phyloP scores from a whole-genome alignment of 1,140 invertebrate genomes.

The Aphis gossypii region DNA sequence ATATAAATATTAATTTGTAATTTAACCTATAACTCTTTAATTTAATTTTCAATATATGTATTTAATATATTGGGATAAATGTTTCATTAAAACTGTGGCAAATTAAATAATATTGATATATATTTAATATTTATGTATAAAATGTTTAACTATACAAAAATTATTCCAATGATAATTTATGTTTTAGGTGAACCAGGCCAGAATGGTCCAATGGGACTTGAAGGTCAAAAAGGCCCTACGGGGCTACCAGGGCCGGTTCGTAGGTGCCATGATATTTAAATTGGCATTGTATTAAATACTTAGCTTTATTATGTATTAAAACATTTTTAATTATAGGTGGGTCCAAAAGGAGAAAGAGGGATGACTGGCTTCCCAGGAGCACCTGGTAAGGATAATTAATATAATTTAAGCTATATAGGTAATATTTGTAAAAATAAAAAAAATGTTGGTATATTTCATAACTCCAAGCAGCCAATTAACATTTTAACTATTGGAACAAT shows the following conservation, averaged over 20 bases:
- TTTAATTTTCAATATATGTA: not conserved
- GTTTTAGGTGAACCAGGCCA: conserved; percentile 65
- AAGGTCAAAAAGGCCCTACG: conserved; percentile 68
- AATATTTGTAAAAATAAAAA: not conserved
- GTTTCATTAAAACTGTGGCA: not conserved
- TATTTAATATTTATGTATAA: no score
- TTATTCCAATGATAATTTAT: not conserved
- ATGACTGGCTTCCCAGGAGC: conserved; percentile 31
- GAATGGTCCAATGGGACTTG: conserved; percentile 66
- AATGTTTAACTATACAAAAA: not conserved
- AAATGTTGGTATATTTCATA: no score
- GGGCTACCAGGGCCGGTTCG: conserved; percentile 71
- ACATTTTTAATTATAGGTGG: conserved; percentile 36
- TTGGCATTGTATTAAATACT: not conserved
- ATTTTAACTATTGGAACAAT: not conserved
- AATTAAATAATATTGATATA: not conserved
- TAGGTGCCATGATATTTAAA: conserved; percentile 66
- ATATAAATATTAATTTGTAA: not conserved
- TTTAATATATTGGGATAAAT: not conserved
- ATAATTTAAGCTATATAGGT: not conserved
- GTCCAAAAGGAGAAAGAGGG: conserved; percentile 54
- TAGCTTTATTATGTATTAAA: not conserved
- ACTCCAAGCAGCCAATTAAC: not conserved
- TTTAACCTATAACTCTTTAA: not conserved
- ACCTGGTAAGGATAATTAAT: conserved; percentile 24